Percentiles rank a stretch among this genome's conserved stretches.
These are phyloP conservation scores for Oryzias curvinotus DNA, from an alignment of 2,113 vertebrate genomes.

Conservation along the genomic window DNA sequence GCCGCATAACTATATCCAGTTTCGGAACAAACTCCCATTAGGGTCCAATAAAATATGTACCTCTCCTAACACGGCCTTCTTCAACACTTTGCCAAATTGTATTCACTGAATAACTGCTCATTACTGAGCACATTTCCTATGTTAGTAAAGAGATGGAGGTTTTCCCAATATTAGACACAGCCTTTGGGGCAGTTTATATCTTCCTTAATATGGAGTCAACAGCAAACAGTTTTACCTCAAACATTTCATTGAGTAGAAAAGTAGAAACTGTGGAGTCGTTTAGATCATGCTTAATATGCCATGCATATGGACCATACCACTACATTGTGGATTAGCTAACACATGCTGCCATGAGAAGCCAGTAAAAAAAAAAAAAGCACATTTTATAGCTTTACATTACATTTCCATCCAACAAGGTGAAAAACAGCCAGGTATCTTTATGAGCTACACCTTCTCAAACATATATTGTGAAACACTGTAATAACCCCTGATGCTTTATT, in stretches of 20 bases:
- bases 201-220: constrained; percentile 23
- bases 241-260: background rate
- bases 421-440: constrained; percentile 62
- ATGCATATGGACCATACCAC: background rate
- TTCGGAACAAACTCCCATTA: constrained; percentile 39
- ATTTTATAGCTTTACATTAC: constrained; percentile 17
- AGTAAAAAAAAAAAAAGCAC: constrained; percentile 12
- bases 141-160: constrained; percentile 57
- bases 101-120: constrained; percentile 39
- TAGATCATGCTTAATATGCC: background rate
- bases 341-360: constrained; percentile 1
- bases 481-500: constrained; percentile 63
- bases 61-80: constrained; percentile 22
- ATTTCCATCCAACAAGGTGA: constrained; percentile 22
- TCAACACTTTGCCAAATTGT: constrained; percentile 37
- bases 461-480: constrained; percentile 58
- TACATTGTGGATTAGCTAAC: background rate
- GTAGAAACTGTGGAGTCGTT: background rate
- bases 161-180: constrained; percentile 36
- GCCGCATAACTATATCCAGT: constrained; percentile 21
- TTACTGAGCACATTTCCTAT: constrained; percentile 51
- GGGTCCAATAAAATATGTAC: constrained; percentile 50
- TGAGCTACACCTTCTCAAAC: constrained; percentile 48
- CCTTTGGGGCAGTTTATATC: constrained; percentile 33
- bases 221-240: constrained; percentile 12